A percentile compares a stretch with the other conserved stretches of the same genome.
phyloP scores from a whole-genome alignment of 1,140 invertebrate genomes.

The Stegodyphus mimosarum region DNA sequence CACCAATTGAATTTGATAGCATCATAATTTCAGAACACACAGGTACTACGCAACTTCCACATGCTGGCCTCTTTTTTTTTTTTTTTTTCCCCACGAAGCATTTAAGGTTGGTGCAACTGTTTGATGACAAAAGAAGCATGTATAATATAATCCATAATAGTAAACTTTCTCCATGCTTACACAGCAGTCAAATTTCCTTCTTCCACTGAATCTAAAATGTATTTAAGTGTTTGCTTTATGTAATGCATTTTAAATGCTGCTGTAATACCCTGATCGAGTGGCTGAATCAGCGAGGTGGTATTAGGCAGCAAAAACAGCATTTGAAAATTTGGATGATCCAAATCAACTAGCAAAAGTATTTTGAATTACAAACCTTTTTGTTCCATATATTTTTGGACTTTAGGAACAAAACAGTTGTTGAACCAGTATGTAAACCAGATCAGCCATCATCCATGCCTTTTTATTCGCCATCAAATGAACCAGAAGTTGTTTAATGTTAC shows the following conservation, averaged over 20 bases:
- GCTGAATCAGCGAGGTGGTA: neutral
- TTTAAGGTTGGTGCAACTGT: too few relatives aligned
- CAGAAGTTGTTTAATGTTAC: slow-evolving; percentile 65
- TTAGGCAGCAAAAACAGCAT: neutral
- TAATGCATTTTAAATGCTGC: neutral
- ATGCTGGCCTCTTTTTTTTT: too few relatives aligned
- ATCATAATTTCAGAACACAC: too few relatives aligned
- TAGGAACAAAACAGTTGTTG: slow-evolving; percentile 20
- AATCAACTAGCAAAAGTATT: slow-evolving; percentile 9
- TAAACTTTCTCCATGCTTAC: too few relatives aligned
- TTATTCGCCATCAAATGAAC: slow-evolving; percentile 68
- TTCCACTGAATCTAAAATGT: too few relatives aligned
- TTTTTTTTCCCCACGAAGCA: too few relatives aligned
- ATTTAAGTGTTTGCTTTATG: too few relatives aligned
- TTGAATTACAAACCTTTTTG: slow-evolving; percentile 24
- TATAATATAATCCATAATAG: too few relatives aligned
- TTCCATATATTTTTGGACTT: neutral
- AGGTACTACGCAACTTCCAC: too few relatives aligned
- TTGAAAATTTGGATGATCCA: slow-evolving; percentile 29
- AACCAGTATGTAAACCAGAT: slow-evolving; percentile 68
- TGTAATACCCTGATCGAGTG: neutral
- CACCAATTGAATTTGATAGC: too few relatives aligned
- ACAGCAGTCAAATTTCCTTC: too few relatives aligned
- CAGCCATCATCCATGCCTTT: slow-evolving; percentile 67
- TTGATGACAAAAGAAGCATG: too few relatives aligned